phyloP scores from a whole-genome alignment of 2,888 invertebrate genomes.

The Linnaemya tessellans region DNA sequence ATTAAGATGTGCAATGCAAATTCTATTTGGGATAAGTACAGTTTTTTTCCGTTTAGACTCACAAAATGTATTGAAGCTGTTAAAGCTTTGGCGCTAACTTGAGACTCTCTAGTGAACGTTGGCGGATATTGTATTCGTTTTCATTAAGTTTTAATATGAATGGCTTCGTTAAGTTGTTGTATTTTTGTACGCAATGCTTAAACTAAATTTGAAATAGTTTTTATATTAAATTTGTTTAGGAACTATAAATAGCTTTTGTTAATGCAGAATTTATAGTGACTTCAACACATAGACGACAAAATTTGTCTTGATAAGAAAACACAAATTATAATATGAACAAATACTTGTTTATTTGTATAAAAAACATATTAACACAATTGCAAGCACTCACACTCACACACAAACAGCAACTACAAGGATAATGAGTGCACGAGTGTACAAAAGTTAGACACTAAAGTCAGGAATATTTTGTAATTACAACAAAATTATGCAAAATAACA shows the following conservation, averaged over 20 bases:
- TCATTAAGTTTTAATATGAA: too few species aligned
- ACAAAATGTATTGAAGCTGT: too few species aligned
- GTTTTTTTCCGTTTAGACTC: too few species aligned
- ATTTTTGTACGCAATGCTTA: not conserved
- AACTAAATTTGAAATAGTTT: not conserved
- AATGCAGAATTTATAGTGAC: not conserved
- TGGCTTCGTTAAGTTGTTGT: too few species aligned
- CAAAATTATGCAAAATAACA: not conserved
- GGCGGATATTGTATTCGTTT: too few species aligned
- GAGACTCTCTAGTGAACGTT: too few species aligned
- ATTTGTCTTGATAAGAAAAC: slow-evolving; percentile 48
- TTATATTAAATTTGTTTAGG: not conserved
- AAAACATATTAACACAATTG: not conserved
- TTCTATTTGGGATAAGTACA: too few species aligned
- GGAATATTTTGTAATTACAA: slow-evolving; percentile 51
- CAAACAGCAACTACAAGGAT: not conserved
- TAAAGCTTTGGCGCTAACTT: too few species aligned
- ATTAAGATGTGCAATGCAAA: too few species aligned
- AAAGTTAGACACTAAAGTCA: not conserved
- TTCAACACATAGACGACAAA: not conserved
- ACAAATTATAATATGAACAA: slow-evolving; percentile 53
- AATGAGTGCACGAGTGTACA: not conserved
- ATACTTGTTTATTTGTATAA: not conserved
- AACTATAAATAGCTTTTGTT: slow-evolving; percentile 12
- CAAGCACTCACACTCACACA: not conserved